phyloP scores from a whole-genome alignment of 1,140 invertebrate genomes.

The Micrasema minimum region DNA sequence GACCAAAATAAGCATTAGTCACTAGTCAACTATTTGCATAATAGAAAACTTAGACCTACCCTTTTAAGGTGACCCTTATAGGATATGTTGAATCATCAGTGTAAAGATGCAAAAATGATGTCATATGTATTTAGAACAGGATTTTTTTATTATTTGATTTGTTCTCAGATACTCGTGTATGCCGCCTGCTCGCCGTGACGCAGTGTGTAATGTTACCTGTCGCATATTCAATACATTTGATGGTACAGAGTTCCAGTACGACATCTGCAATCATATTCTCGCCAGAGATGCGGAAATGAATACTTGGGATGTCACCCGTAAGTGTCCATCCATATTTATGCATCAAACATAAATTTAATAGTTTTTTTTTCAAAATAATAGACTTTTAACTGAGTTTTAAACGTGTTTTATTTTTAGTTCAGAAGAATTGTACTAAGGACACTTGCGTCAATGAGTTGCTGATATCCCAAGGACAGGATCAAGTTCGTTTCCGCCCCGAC shows the following conservation, averaged over 20 bases:
- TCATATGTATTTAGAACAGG: too few relatives aligned
- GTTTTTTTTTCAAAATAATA: too few relatives aligned
- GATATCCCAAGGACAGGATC: slow-evolving; percentile 68
- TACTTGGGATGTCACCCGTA: slow-evolving; percentile 75
- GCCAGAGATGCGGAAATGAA: slow-evolving; percentile 73
- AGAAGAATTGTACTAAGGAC: slow-evolving; percentile 71
- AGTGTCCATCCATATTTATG: too few relatives aligned
- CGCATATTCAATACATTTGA: slow-evolving; percentile 84
- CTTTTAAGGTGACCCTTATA: too few relatives aligned
- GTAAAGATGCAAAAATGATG: too few relatives aligned
- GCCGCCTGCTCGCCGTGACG: slow-evolving; percentile 69
- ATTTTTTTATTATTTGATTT: too few relatives aligned
- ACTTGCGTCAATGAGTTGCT: slow-evolving; percentile 70
- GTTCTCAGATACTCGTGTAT: slow-evolving; percentile 70
- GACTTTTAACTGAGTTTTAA: too few relatives aligned
- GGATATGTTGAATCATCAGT: too few relatives aligned
- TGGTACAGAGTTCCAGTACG: slow-evolving; percentile 78
- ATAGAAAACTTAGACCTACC: too few relatives aligned
- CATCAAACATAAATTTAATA: too few relatives aligned
- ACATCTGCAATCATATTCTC: slow-evolving; percentile 82
- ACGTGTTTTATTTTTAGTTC: slow-evolving; percentile 64
- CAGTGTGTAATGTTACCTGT: slow-evolving; percentile 78
- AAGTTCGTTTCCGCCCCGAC: slow-evolving; percentile 71
- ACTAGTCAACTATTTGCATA: too few relatives aligned
- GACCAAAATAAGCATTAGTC: too few relatives aligned